Evolutionary conservation across 2,888 invertebrate species (phyloP).

Genomic region (Campaea margaritaria): DNA sequence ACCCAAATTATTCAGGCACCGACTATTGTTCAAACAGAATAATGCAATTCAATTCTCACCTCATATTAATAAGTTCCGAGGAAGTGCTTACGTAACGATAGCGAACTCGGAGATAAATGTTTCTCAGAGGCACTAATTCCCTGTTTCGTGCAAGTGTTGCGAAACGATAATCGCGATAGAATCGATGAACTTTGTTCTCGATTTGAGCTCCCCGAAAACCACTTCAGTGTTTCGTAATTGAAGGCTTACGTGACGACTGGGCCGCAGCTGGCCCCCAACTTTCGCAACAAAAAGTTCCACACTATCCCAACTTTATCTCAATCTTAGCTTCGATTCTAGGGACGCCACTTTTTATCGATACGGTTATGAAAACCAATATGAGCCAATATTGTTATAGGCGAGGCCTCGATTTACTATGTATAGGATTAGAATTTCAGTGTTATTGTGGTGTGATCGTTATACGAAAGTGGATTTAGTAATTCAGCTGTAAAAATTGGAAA

Average conservation of each 20-base stretch:
- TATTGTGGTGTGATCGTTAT: conserved; percentile 46
- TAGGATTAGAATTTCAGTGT: conserved; percentile 49
- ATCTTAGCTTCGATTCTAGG: conserved; percentile 74
- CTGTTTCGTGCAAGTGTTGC: conserved; percentile 48
- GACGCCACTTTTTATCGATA: conserved; percentile 64
- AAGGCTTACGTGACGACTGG: conserved; percentile 82
- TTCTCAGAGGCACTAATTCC: conserved; percentile 48
- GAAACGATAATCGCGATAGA: conserved; percentile 73
- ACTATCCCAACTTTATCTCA: conserved; percentile 79
- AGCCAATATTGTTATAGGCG: conserved; percentile 59
- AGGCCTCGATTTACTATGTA: conserved; percentile 55
- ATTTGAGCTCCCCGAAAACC: conserved; percentile 68
- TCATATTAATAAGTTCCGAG: conserved; percentile 24
- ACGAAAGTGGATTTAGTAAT: conserved; percentile 40
- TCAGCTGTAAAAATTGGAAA: conserved; percentile 29
- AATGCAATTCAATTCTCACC: conserved; percentile 27
- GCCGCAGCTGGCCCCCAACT: conserved; percentile 75
- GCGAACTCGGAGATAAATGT: conserved; percentile 36
- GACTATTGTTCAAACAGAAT: conserved; percentile 23
- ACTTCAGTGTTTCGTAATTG: conserved; percentile 82
- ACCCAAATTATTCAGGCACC: conserved; percentile 14
- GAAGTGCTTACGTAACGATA: conserved; percentile 33
- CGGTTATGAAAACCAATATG: conserved; percentile 64
- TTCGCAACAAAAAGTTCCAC: conserved; percentile 70
- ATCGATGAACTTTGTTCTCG: conserved; percentile 77